A percentile compares a stretch with the other conserved stretches of the same genome.
These are phyloP conservation scores for Semotilus atromaculatus DNA, from an alignment of 2,797 vertebrate genomes.

Conservation along the genomic window DNA sequence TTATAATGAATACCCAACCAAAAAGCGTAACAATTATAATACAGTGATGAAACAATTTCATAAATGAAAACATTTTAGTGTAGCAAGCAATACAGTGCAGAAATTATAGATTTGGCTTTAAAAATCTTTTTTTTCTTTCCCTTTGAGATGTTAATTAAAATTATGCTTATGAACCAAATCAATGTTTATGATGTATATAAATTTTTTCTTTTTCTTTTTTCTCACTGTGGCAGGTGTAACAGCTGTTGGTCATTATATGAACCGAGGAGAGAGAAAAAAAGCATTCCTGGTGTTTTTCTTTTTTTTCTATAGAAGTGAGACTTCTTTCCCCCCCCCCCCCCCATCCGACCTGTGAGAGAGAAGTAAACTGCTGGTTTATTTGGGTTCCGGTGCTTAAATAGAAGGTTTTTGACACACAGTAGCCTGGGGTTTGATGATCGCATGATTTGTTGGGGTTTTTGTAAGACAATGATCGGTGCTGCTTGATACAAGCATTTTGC, in stretches of 20 bases:
- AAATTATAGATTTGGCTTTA: background rate
- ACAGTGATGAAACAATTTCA: background rate
- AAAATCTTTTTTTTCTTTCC: background rate
- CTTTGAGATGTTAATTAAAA: conserved; percentile 34
- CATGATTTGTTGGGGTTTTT: conserved; percentile 34
- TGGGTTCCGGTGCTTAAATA: conserved; percentile 9
- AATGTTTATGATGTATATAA: conserved; percentile 72
- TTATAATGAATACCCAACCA: background rate
- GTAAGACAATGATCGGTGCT: conserved; percentile 57
- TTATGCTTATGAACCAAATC: conserved; percentile 77
- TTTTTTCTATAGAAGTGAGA: conserved; percentile 62
- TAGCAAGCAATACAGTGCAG: background rate
- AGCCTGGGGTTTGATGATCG: conserved; percentile 36
- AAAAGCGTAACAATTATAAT: background rate
- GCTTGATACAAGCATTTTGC: conserved; percentile 64
- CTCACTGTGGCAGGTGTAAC: conserved; percentile 76
- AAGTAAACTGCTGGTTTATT: conserved; percentile 34
- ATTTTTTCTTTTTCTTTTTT: conserved; percentile 74
- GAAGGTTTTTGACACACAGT: conserved; percentile 46
- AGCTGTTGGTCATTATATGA: conserved; percentile 75
- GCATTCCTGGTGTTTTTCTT: conserved; percentile 65
- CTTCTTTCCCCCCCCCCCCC: conserved; percentile 65
- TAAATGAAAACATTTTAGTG: background rate
- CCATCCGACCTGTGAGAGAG: conserved; percentile 66
- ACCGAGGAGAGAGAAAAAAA: conserved; percentile 67